Percentiles rank a stretch among this genome's conserved stretches.
These are phyloP conservation scores for Suricata suricatta DNA, from an alignment of 2,113 vertebrate species.

Conservation along the genomic window DNA sequence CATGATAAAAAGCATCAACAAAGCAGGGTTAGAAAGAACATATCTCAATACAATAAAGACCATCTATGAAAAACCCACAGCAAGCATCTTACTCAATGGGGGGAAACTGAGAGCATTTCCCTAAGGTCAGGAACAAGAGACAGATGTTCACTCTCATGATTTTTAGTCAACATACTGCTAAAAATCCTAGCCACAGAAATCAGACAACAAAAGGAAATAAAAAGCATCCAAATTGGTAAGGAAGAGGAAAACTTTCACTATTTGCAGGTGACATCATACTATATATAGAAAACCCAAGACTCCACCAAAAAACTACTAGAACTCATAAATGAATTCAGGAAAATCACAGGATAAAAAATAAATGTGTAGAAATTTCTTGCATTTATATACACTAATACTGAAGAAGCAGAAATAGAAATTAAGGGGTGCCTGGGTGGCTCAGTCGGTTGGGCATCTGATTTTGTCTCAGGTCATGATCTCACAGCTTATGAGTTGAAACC, in stretches of 20 bases:
- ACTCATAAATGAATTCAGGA: background rate
- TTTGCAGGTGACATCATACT: background rate
- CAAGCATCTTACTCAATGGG: background rate
- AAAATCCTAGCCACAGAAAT: background rate
- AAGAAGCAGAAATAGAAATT: background rate
- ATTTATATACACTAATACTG: background rate
- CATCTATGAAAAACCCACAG: background rate
- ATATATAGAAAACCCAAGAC: background rate
- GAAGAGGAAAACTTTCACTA: background rate
- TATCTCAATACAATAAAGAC: background rate
- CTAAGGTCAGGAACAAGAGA: background rate
- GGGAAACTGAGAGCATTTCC: background rate
- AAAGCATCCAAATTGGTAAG: background rate
- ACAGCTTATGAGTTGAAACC: too few relatives aligned
- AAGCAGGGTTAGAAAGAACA: background rate
- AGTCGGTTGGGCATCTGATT: too few relatives aligned
- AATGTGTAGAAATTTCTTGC: background rate
- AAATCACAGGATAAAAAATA: background rate
- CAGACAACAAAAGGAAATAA: background rate
- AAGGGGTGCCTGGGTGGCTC: too few relatives aligned
- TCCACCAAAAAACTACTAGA: background rate
- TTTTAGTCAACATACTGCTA: background rate
- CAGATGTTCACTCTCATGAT: background rate
- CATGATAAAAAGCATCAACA: background rate
- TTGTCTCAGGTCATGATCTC: too few relatives aligned